A percentile compares a stretch with the other conserved stretches of the same genome.
These are phyloP conservation scores for Psilopsiagon aymara DNA, from an alignment of 2,113 vertebrate genomes.

Conservation along the genomic window DNA sequence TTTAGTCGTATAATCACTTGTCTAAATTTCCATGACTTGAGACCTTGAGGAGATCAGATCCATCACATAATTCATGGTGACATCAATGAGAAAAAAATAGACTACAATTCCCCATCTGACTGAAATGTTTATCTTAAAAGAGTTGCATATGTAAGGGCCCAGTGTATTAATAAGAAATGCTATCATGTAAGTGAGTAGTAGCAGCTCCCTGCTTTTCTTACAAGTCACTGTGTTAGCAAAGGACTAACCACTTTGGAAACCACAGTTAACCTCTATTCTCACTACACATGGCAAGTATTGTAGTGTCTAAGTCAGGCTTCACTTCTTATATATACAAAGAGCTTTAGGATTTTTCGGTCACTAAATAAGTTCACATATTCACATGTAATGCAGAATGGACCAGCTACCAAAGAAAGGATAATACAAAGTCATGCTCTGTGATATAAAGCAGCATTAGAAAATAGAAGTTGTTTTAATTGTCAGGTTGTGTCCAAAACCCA, in stretches of 20 bases:
- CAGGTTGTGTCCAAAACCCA: not conserved
- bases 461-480: not conserved
- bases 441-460: not conserved
- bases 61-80: not conserved
- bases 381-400: not conserved
- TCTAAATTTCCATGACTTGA: not conserved
- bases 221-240: not conserved
- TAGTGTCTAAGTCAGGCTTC: not conserved
- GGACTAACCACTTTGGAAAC: not conserved
- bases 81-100: not conserved
- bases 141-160: not conserved
- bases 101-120: not conserved
- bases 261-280: not conserved
- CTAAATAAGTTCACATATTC: not conserved
- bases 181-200: not conserved
- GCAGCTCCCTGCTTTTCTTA: not conserved
- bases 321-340: not conserved
- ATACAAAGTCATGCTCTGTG: not conserved
- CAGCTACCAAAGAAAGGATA: not conserved
- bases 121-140: not conserved
- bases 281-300: not conserved
- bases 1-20: not conserved
- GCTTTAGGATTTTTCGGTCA: not conserved
- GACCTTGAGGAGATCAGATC: not conserved
- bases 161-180: not conserved